These are phyloP conservation scores for Notodonta ziczac DNA, from an alignment of 2,888 invertebrate genomes.

Conservation along the genomic window DNA sequence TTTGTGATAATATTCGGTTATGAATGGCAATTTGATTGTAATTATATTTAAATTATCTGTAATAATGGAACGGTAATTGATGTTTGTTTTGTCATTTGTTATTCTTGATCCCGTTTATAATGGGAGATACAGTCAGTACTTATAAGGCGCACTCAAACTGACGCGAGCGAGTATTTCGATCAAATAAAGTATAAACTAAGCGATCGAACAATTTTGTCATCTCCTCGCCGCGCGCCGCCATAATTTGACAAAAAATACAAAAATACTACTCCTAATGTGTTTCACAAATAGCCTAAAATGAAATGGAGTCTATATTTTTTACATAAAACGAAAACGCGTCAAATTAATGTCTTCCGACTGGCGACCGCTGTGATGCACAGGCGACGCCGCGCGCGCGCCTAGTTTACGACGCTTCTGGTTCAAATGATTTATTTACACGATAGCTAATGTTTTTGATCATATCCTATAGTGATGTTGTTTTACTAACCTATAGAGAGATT, in stretches of 20 bases:
- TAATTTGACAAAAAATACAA: neutral
- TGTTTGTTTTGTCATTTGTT: constrained; percentile 8
- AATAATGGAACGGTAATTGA: constrained; percentile 6
- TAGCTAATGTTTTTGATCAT: neutral
- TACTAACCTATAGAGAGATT: too few species aligned
- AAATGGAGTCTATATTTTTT: neutral
- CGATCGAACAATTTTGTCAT: too few species aligned
- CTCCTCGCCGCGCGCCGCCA: neutral
- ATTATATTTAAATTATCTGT: constrained; percentile 6
- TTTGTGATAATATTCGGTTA: neutral
- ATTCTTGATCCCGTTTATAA: neutral
- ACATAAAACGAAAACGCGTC: constrained; percentile 1
- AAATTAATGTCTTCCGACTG: constrained; percentile 3
- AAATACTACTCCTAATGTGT: neutral
- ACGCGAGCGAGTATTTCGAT: too few species aligned
- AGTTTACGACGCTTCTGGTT: neutral
- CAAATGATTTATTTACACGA: constrained; percentile 1
- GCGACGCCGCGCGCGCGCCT: neutral
- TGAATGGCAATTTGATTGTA: constrained; percentile 6
- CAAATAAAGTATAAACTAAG: too few species aligned
- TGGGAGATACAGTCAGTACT: too few species aligned
- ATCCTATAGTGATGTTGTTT: neutral
- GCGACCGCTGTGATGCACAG: neutral
- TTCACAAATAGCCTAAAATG: neutral
- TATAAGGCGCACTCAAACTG: too few species aligned